Base-by-base conservation (phyloP, 2,113 vertebrate species). In the Thamnaconus septentrionalis region DNA sequence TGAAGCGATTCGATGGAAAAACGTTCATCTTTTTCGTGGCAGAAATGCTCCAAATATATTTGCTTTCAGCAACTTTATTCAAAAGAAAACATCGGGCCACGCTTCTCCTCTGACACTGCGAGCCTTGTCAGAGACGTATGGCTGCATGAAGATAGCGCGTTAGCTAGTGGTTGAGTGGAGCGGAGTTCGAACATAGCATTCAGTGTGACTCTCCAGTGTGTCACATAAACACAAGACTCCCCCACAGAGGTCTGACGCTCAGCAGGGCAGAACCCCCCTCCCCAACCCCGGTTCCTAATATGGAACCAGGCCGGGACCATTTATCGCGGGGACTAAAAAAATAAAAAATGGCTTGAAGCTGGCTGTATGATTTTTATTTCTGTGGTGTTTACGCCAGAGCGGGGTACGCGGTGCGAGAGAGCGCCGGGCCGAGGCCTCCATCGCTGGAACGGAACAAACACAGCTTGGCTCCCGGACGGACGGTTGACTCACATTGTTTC, bases 201-300 rank as follows among this genome's bases (percentile, higher is more conserved):
- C 71, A 63, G 59, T 70, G 59, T 70, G 72, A 86, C 70, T 78
- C 59, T 66, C 67, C 11, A 6, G 53, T 6, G 69, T 64, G 79
- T 84, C 75, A 82, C 78, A 68, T 82, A 86, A 84, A 87, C 81
- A 86, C 42, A 76, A 11, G 59, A 83, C 73, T 76, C 70, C 70
- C 73, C 46, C 59, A 43, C n/a, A 3, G 59, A 4, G 0, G 63
- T 5, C 39, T 64, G 69, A 81, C 56, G 43, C 48, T 77, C 1
- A 44, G 52, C 73, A 85, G 78, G 43, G 5, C 52, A 12, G 75
- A 18, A 4, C 18, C 18, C 18, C 18, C 18, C 18, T 31, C 18
- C 18, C 18, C 18, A 31, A 31, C 18, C 18, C 18, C 12, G 57
- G 53, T 58, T 77, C 83, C 85, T 81, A 83, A 87, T 83, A 86